Percentiles rank a stretch among this genome's conserved stretches.
These are phyloP conservation scores for Tamias sibiricus DNA, from an alignment of 2,113 vertebrate species.

Conservation along the genomic window DNA sequence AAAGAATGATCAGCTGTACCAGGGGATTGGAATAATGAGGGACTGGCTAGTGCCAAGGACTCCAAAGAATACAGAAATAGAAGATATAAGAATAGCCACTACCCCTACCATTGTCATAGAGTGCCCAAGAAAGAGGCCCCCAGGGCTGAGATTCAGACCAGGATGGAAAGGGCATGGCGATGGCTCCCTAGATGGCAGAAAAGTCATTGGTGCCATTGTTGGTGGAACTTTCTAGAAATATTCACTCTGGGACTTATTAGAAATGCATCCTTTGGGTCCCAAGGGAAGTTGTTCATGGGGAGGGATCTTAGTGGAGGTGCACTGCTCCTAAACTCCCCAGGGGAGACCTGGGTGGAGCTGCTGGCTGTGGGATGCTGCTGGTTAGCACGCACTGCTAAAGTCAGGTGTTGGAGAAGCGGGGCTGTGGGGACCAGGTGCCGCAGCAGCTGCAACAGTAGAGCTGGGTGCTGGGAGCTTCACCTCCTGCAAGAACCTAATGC, in stretches of 20 bases:
- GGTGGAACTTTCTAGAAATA: neutral
- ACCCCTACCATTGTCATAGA: neutral
- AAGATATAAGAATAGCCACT: neutral
- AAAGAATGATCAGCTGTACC: neutral
- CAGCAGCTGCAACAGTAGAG: neutral
- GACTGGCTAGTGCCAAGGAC: neutral
- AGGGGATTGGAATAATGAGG: neutral
- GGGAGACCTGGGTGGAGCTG: neutral
- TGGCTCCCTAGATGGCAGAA: neutral
- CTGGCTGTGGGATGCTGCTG: neutral
- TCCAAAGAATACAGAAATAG: neutral
- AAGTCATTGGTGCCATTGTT: neutral
- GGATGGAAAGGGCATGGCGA: neutral
- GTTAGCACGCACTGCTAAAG: neutral
- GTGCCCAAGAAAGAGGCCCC: neutral
- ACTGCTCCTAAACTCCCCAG: neutral
- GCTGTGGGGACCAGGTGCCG: neutral
- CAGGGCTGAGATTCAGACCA: neutral
- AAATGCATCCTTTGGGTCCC: constrained; percentile 1
- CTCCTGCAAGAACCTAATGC: neutral
- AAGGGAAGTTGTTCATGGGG: neutral
- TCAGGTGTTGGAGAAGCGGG: neutral
- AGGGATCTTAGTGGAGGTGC: neutral
- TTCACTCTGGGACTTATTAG: neutral
- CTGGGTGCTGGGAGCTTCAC: neutral